Conservation (phyloP, 2,113 vertebrate species). For the Arothron firmamentum region DNA sequence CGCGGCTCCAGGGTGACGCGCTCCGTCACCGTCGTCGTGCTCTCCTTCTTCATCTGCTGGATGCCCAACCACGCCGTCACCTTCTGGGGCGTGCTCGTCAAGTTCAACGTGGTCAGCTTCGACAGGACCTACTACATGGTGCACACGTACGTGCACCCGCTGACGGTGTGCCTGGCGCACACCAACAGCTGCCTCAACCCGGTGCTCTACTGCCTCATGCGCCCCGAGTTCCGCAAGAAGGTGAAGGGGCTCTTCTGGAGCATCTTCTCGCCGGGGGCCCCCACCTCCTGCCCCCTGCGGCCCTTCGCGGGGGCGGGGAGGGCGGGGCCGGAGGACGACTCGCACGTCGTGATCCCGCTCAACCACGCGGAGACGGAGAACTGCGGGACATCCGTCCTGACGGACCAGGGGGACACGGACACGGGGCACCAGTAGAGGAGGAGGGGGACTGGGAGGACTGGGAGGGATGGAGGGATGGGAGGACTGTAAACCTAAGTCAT, state of each 20-base stretch:
- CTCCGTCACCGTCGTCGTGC: conserved; percentile 88
- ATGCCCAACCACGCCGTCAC: conserved; percentile 93
- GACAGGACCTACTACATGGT: conserved; percentile 83
- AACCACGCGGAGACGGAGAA: conserved; percentile 66
- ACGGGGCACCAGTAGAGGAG: too few relatives aligned
- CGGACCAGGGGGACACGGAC: conserved; percentile 25
- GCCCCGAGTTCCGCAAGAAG: conserved; percentile 87
- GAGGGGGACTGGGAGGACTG: too few relatives aligned
- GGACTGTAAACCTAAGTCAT: too few relatives aligned
- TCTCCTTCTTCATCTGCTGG: conserved; percentile 93
- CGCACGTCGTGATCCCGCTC: conserved; percentile 63
- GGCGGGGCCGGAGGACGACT: conserved; percentile 79
- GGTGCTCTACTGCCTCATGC: conserved; percentile 89
- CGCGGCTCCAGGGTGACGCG: conserved; percentile 84
- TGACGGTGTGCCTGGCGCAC: conserved; percentile 88
- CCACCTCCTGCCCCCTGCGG: conserved; percentile 69
- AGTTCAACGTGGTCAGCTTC: conserved; percentile 84
- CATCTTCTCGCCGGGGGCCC: conserved; percentile 83
- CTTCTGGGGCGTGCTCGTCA: conserved; percentile 88
- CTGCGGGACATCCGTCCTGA: conserved; percentile 54
- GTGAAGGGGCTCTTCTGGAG: conserved; percentile 87
- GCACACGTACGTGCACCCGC: conserved; percentile 87
- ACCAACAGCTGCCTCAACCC: conserved; percentile 94
- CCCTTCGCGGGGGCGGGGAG: conserved; percentile 81
- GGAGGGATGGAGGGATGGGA: too few relatives aligned